A percentile compares a stretch with the other conserved stretches of the same genome.
Evolutionary conservation across 2,888 invertebrate genomes (phyloP).

Genomic region (Stenotaenia linearis): DNA sequence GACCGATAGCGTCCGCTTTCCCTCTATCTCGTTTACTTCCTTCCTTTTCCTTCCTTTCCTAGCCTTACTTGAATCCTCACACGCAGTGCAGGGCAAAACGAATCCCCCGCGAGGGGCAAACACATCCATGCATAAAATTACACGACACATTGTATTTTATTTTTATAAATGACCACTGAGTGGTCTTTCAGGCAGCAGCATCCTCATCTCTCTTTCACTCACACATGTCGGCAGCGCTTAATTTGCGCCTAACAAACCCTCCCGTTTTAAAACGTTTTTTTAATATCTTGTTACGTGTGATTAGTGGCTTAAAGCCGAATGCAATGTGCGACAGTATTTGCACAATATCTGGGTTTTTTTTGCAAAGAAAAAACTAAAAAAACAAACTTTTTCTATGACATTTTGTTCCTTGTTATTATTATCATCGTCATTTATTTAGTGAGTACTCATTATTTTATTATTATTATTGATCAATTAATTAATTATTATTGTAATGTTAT

Average conservation of each 20-base stretch:
- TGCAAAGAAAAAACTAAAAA: too few species aligned
- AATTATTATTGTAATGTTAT: constrained; percentile 24
- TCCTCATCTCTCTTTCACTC: constrained; percentile 21
- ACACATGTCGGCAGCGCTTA: constrained; percentile 20
- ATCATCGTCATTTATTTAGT: constrained; percentile 14
- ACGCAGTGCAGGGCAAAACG: constrained; percentile 22
- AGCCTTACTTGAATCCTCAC: constrained; percentile 4
- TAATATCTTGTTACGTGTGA: constrained; percentile 10
- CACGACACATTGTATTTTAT: constrained; percentile 26
- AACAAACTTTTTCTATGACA: neutral
- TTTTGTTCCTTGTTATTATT: constrained; percentile 27
- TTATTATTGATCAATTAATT: neutral
- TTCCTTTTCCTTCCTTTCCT: neutral
- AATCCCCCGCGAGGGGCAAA: neutral
- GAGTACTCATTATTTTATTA: constrained; percentile 14
- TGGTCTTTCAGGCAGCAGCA: constrained; percentile 26
- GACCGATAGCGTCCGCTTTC: constrained; percentile 23
- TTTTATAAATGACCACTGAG: constrained; percentile 22
- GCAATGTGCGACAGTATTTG: neutral
- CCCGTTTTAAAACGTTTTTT: neutral
- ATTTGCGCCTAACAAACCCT: neutral
- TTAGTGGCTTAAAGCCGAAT: neutral
- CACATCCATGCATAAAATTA: constrained; percentile 17
- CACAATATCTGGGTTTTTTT: neutral
- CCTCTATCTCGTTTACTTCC: neutral